Evolutionary conservation across 1,140 invertebrate species (phyloP), one percentile per base, ranked within the genome.

Genomic region (Meloidogyne floridensis): DNA sequence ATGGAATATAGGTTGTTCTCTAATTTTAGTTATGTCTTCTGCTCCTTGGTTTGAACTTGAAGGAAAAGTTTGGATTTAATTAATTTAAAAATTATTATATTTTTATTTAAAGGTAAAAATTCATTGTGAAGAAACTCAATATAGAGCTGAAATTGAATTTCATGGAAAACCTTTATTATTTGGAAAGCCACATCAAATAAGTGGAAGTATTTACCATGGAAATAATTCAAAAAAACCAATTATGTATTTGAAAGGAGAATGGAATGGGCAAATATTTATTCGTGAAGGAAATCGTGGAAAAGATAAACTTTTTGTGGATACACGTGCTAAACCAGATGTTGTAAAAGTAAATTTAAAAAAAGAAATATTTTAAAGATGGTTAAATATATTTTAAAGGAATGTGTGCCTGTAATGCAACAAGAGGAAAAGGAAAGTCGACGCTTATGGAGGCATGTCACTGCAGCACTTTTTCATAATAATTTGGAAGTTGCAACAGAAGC

Each of bases 381-480:
- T 4, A 69, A 83, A 74, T 72, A 84, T 47, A 47, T 47, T 47
- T 32, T 47, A 47, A 47, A 47, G 84, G 84, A 85, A 77, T 85
- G 84, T 59, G 85, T 84, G n/a, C 76, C 84, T 9, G 82, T 87
- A 4, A 83, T 80, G 69, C 70, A 82, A 32, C 87, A 87, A 80
- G 82, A 81, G 47, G 86, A 86, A 42, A 75, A 85, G 2, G 87
- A 88, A 81, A 86, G 83, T 51, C 77, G 87, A 71, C 92, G 94
- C 89, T 92, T 99, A 84, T 99, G 97, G 97, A 94, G 95, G 88
- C 95, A 98, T 91, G 97, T 99, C 5, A 98, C 97, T 1, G 93
- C 94, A 82, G 95, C 95, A 86, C 92, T 99, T 78, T 93, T 93
- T 87, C 93, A 93, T 79, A 94, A 95, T 87, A 94, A 98, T 91